phyloP scores from a whole-genome alignment of 1,140 invertebrate genomes.

The Antheraea pernyi region DNA sequence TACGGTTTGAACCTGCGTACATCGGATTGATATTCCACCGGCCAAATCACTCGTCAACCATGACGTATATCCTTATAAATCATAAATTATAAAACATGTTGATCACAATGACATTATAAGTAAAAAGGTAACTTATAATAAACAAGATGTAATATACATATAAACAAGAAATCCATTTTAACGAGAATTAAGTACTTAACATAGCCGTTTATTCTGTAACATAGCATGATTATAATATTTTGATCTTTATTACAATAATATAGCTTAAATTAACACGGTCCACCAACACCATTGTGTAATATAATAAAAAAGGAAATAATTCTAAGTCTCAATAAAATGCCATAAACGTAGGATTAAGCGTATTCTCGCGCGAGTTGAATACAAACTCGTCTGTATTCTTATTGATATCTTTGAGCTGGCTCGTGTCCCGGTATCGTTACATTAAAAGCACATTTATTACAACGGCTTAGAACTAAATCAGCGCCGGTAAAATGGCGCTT shows the following conservation, averaged over 20 bases:
- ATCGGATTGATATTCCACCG: too few species aligned
- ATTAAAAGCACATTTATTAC: constrained; percentile 77
- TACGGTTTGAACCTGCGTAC: too few species aligned
- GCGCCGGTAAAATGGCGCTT: constrained; percentile 54
- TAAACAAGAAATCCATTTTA: too few species aligned
- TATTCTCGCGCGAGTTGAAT: constrained; percentile 13
- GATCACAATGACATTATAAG: too few species aligned
- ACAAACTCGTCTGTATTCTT: constrained; percentile 46
- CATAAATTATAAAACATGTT: too few species aligned
- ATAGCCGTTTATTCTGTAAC: too few species aligned
- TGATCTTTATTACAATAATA: neutral
- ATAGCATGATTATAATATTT: too few species aligned
- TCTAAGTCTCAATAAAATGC: constrained; percentile 10
- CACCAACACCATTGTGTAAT: neutral
- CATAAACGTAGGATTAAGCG: constrained; percentile 16
- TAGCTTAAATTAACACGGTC: neutral
- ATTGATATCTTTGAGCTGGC: constrained; percentile 49
- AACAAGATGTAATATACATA: too few species aligned
- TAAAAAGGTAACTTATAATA: too few species aligned
- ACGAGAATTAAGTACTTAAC: too few species aligned
- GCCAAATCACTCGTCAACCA: too few species aligned
- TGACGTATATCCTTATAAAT: too few species aligned
- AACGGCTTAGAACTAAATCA: constrained; percentile 59
- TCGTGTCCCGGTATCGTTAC: constrained; percentile 64
- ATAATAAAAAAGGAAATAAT: neutral